Evolutionary conservation across 2,888 invertebrate species (phyloP).

Genomic region (Drosophila crucigera): DNA sequence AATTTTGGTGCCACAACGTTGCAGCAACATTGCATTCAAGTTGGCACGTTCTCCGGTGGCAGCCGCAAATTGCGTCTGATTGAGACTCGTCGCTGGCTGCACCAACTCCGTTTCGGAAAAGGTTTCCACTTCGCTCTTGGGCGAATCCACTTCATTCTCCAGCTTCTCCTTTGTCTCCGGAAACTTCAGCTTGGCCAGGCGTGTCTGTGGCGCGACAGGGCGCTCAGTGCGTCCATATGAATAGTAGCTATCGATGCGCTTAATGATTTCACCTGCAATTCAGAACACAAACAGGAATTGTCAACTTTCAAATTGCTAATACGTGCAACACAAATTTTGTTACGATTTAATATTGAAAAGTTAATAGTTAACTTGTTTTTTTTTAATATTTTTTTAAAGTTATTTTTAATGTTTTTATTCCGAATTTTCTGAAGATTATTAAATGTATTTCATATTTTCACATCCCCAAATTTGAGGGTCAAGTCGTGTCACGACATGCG

Average conservation of each 20-base stretch:
- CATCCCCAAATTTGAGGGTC: not conserved
- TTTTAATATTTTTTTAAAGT: not conserved
- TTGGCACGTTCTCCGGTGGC: conserved; percentile 54
- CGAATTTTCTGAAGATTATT: not conserved
- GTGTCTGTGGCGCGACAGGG: conserved; percentile 21
- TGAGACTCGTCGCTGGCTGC: conserved; percentile 50
- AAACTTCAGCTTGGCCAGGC: conserved; percentile 73
- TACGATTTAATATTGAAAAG: not conserved
- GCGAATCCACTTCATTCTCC: conserved; percentile 55
- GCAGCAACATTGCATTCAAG: conserved; percentile 65
- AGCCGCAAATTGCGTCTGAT: conserved; percentile 55
- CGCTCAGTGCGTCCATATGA: conserved; percentile 55
- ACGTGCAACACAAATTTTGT: not conserved
- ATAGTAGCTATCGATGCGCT: conserved; percentile 80
- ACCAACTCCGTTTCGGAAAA: conserved; percentile 77
- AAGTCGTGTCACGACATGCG: conserved; percentile 1
- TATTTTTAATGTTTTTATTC: not conserved
- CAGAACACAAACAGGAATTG: conserved; percentile 1
- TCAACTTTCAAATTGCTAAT: not conserved
- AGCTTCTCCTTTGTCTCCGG: conserved; percentile 63
- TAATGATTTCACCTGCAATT: conserved; percentile 79
- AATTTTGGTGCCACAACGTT: conserved; percentile 83
- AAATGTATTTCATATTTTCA: not conserved
- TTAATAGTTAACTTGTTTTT: not conserved
- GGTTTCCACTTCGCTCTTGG: conserved; percentile 82